Conservation (phyloP, 2,888 invertebrate genomes). For the Vannuccia rotundouncinata region DNA sequence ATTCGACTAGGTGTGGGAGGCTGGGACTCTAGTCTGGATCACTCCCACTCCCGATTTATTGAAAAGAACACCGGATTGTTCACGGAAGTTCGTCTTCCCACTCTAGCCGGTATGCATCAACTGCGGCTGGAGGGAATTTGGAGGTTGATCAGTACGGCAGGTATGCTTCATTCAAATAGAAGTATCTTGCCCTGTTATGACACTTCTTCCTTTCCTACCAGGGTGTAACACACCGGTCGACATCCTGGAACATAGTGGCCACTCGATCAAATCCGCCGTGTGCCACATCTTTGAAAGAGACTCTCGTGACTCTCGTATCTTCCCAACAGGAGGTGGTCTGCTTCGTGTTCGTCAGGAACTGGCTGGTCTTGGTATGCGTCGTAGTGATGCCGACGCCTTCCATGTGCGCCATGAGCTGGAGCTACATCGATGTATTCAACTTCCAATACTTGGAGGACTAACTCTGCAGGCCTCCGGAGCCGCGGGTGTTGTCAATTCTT, state of each 20-base stretch:
- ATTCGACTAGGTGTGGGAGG: conserved; percentile 26
- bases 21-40: background rate
- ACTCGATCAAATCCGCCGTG: conserved; percentile 74
- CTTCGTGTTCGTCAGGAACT: background rate
- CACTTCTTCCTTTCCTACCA: background rate
- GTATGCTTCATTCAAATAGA: conserved; percentile 55
- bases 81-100: conserved; percentile 47
- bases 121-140: conserved; percentile 80
- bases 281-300: conserved; percentile 12
- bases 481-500: background rate
- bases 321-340: background rate
- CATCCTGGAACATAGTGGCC: conserved; percentile 80
- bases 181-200: too few relatives aligned
- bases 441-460: background rate
- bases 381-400: background rate
- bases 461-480: background rate
- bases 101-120: conserved; percentile 62
- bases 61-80: conserved; percentile 25
- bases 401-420: background rate
- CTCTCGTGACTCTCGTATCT: conserved; percentile 10
- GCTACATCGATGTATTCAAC: background rate
- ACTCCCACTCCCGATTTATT: conserved; percentile 27
- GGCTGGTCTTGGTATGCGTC: background rate
- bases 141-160: conserved; percentile 68
- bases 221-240: conserved; percentile 68